Evolutionary conservation across 2,113 vertebrate genomes (phyloP).

Genomic region (Albula glossodonta): DNA sequence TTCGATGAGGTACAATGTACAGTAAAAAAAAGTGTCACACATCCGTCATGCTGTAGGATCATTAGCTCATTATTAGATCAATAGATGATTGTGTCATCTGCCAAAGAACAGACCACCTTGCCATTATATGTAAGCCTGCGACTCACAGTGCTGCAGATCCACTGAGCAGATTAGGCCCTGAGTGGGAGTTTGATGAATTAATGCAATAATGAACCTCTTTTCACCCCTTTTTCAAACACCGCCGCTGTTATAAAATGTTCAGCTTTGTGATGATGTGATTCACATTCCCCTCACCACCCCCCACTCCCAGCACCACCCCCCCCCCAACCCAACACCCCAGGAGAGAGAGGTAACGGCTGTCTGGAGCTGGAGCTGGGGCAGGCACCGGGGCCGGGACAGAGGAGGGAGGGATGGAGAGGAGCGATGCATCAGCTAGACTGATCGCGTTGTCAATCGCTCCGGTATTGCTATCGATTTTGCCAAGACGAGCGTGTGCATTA

Average conservation of each 20-base stretch:
- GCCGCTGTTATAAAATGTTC: not conserved
- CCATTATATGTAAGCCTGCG: not conserved
- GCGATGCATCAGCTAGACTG: constrained; percentile 37
- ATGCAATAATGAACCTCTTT: not conserved
- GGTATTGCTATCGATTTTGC: constrained; percentile 41
- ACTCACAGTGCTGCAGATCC: not conserved
- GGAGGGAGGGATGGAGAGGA: not conserved
- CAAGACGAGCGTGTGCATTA: constrained; percentile 32
- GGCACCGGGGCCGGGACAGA: too few relatives aligned
- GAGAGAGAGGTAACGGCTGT: constrained; percentile 20
- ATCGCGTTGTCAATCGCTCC: constrained; percentile 46
- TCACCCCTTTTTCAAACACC: constrained; percentile 13
- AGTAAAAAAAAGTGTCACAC: too few relatives aligned
- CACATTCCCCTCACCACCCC: too few relatives aligned
- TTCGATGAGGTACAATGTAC: too few relatives aligned
- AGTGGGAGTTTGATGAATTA: constrained; percentile 12
- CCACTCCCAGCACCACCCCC: constrained; percentile 26
- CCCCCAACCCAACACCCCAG: not conserved
- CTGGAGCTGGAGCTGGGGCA: not conserved
- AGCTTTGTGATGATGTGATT: not conserved
- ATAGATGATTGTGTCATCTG: not conserved
- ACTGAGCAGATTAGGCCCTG: constrained; percentile 1
- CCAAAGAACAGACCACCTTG: constrained; percentile 5
- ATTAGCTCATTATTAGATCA: too few relatives aligned
- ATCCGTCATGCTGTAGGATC: too few relatives aligned